A percentile compares a stretch with the other conserved stretches of the same genome.
Evolutionary conservation across 2,888 invertebrate species (phyloP).

Genomic region (Drosophila recens): DNA sequence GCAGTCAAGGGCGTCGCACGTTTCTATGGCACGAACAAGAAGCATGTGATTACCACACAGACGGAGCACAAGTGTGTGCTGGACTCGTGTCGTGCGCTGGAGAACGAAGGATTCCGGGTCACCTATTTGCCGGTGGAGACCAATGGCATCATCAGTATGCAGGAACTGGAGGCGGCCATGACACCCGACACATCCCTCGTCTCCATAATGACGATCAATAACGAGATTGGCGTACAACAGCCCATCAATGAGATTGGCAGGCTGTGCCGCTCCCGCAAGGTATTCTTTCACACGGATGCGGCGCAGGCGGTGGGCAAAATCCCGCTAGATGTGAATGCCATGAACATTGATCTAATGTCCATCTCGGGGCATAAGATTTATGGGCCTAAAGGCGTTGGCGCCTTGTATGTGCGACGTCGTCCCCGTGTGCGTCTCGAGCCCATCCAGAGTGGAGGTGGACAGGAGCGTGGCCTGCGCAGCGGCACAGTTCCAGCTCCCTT

Average conservation of each 20-base stretch:
- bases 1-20: slow-evolving; percentile 98
- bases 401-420: slow-evolving; percentile 95
- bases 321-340: slow-evolving; percentile 94
- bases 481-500: slow-evolving; percentile 98
- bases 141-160: slow-evolving; percentile 94
- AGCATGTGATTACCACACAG: slow-evolving; percentile 98
- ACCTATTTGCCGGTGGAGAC: slow-evolving; percentile 97
- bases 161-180: slow-evolving; percentile 92
- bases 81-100: slow-evolving; percentile 97
- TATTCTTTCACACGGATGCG: slow-evolving; percentile 99
- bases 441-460: slow-evolving; percentile 98
- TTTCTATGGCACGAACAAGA: slow-evolving; percentile 97
- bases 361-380: slow-evolving; percentile 95
- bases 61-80: slow-evolving; percentile 99
- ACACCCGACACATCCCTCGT: slow-evolving; percentile 96
- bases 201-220: slow-evolving; percentile 98
- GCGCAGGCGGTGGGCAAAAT: slow-evolving; percentile 99
- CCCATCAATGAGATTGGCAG: slow-evolving; percentile 96
- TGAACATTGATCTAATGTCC: slow-evolving; percentile 99
- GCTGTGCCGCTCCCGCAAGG: slow-evolving; percentile 93
- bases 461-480: slow-evolving; percentile 98
- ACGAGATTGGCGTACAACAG: slow-evolving; percentile 98
- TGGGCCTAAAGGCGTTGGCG: slow-evolving; percentile 90
- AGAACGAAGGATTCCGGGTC: slow-evolving; percentile 97
- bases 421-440: slow-evolving; percentile 98